Conservation (phyloP, 2,888 invertebrate species). For the Lithophane semibrunnea region DNA sequence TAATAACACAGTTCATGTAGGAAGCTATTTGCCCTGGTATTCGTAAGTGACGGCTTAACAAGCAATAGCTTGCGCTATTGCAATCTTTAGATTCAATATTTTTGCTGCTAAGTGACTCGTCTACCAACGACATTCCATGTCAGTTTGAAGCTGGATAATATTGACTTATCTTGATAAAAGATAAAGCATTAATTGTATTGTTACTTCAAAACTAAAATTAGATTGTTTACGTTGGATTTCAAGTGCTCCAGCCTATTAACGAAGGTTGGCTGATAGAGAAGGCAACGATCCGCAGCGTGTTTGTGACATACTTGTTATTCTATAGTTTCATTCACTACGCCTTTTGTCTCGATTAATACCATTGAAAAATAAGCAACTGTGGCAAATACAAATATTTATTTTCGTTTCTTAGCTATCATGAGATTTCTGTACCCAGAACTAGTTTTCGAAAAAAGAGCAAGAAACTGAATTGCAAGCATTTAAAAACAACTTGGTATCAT, state of each 20-base stretch:
- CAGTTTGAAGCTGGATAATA: not conserved
- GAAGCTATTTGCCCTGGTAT: conserved; percentile 29
- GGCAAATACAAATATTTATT: not conserved
- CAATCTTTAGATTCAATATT: conserved; percentile 11
- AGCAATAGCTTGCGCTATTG: not conserved
- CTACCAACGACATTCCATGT: not conserved
- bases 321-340: not conserved
- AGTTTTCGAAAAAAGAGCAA: not conserved
- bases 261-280: conserved; percentile 22
- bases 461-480: conserved; percentile 16
- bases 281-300: conserved; percentile 15
- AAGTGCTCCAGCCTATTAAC: conserved; percentile 11
- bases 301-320: not conserved
- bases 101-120: not conserved
- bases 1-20: conserved; percentile 34
- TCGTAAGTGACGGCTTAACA: conserved; percentile 13
- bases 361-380: not conserved
- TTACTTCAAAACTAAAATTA: not conserved
- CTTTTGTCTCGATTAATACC: not conserved
- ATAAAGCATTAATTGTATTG: conserved; percentile 9
- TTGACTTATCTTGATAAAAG: conserved; percentile 4
- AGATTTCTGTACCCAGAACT: not conserved
- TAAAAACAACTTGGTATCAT: not conserved
- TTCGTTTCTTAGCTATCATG: not conserved
- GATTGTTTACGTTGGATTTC: conserved; percentile 28